These are phyloP conservation scores for Neomonachus schauinslandi DNA, from an alignment of 2,113 vertebrate genomes.

Conservation along the genomic window DNA sequence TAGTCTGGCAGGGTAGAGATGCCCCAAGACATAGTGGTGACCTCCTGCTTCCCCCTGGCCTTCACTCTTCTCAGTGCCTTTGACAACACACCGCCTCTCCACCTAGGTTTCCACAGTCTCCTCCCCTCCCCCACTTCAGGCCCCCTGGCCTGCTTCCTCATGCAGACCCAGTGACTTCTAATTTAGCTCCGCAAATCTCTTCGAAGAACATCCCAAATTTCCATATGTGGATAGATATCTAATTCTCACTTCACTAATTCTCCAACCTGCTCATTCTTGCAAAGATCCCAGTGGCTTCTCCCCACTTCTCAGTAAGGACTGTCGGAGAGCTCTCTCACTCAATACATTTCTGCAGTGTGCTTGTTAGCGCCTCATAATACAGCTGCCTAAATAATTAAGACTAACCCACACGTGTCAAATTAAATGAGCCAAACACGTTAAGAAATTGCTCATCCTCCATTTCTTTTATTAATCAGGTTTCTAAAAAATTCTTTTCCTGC, in stretches of 20 bases:
- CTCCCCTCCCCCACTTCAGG: neutral
- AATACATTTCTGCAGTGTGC: constrained; percentile 65
- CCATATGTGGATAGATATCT: neutral
- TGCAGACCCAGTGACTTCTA: neutral
- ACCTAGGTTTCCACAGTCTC: neutral
- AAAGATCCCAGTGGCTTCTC: neutral
- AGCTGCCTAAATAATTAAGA: constrained; percentile 80
- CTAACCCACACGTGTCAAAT: constrained; percentile 78
- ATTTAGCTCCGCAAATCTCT: neutral
- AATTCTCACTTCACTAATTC: neutral
- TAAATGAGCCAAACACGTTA: constrained; percentile 80
- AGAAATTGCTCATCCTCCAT: constrained; percentile 73
- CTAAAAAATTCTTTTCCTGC: constrained; percentile 50
- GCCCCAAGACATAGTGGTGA: neutral
- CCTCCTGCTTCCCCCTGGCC: neutral
- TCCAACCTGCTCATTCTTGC: constrained; percentile 17
- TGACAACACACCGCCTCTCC: neutral
- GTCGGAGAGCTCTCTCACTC: constrained; percentile 52
- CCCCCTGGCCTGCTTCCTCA: neutral
- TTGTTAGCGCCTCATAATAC: constrained; percentile 76
- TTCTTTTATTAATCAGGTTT: constrained; percentile 74
- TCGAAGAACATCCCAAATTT: neutral
- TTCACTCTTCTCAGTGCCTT: neutral
- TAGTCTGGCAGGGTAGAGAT: neutral
- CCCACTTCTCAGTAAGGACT: constrained; percentile 3